Conservation (phyloP, 1,140 invertebrate species). For the Drosophila pruinosa region DNA sequence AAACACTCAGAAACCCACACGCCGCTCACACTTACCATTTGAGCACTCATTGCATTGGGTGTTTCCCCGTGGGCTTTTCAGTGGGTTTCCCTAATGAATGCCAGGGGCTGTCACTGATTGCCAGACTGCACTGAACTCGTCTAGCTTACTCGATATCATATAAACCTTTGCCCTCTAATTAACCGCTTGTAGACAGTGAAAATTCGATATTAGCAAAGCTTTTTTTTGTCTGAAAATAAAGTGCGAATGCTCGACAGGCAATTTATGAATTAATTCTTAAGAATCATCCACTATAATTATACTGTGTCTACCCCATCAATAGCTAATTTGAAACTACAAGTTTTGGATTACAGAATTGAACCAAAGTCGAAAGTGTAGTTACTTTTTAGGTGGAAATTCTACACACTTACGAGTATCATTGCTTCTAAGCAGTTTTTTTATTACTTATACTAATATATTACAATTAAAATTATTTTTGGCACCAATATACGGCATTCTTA, state of each 20-base stretch:
- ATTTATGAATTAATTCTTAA: not conserved
- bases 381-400: too few species aligned
- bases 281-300: too few species aligned
- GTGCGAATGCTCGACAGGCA: too few species aligned
- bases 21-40: conserved; percentile 3
- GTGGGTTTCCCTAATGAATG: conserved; percentile 3
- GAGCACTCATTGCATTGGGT: not conserved
- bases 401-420: too few species aligned
- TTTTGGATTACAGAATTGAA: too few species aligned
- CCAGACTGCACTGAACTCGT: not conserved
- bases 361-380: too few species aligned
- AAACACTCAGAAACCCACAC: conserved; percentile 28
- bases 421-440: too few species aligned
- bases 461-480: too few species aligned
- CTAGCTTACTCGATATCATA: not conserved
- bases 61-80: not conserved
- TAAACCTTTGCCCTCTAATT: not conserved
- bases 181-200: not conserved
- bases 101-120: not conserved
- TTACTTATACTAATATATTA: too few species aligned
- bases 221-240: not conserved
- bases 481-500: too few species aligned
- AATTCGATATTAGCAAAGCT: not conserved
- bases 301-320: too few species aligned
- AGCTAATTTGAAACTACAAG: too few species aligned